Conservation (phyloP, 2,888 invertebrate genomes). For the Rutpela maculata region DNA sequence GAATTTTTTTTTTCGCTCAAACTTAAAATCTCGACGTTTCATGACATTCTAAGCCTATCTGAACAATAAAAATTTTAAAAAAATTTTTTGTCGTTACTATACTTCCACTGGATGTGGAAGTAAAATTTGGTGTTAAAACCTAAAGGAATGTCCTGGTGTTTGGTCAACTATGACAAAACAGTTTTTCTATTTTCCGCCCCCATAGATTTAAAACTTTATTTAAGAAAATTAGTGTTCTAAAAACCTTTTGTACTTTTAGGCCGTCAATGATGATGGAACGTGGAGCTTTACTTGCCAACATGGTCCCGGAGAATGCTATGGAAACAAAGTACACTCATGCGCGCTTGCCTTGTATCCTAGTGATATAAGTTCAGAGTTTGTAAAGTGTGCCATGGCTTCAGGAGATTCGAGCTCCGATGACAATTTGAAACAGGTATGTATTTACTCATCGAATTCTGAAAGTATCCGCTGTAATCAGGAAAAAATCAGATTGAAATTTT, state of each 20-base stretch:
- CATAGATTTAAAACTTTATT: too few species aligned
- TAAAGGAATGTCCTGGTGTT: too few species aligned
- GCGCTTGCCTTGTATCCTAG: slow-evolving; percentile 65
- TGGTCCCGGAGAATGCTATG: slow-evolving; percentile 73
- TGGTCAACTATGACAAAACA: too few species aligned
- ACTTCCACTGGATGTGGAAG: too few species aligned
- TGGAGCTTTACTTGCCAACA: slow-evolving; percentile 63
- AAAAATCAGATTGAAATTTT: too few species aligned
- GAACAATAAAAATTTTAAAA: too few species aligned
- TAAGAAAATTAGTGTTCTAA: not conserved
- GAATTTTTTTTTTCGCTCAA: too few species aligned
- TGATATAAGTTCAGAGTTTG: slow-evolving; percentile 30
- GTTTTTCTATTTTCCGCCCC: too few species aligned
- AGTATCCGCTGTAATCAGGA: not conserved
- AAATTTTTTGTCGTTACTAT: too few species aligned
- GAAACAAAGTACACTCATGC: slow-evolving; percentile 76
- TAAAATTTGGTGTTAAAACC: too few species aligned
- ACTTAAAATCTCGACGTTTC: too few species aligned
- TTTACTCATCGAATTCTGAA: not conserved
- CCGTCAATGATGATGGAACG: slow-evolving; percentile 45
- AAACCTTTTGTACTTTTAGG: not conserved
- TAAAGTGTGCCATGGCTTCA: not conserved
- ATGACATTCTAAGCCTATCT: too few species aligned
- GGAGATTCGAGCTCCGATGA: not conserved
- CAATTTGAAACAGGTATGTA: not conserved